Evolutionary conservation across 1,140 invertebrate species (phyloP).

Genomic region (Orchesella cincta): DNA sequence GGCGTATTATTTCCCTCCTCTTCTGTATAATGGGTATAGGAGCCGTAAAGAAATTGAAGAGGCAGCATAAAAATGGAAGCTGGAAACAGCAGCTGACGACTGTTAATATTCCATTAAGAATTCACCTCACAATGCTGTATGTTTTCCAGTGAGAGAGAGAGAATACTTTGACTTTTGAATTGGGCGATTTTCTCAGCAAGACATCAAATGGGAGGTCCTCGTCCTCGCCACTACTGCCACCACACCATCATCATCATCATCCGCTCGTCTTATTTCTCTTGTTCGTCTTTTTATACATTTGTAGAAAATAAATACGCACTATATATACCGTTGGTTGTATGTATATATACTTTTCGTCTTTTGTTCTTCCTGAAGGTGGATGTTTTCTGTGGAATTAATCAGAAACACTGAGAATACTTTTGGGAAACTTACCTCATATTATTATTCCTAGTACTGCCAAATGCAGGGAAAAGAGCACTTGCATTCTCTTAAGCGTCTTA

Average conservation of each 20-base stretch:
- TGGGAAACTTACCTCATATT: no score
- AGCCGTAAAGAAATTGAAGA: no score
- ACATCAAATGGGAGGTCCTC: slow-evolving; percentile 8
- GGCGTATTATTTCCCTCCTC: no score
- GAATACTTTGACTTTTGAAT: slow-evolving; percentile 26
- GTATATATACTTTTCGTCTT: no score
- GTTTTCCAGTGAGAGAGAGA: not conserved
- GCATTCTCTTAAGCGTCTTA: no score
- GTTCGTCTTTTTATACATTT: not conserved
- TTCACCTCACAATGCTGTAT: slow-evolving; percentile 14
- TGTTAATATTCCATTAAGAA: slow-evolving; percentile 27
- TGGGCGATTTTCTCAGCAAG: slow-evolving; percentile 11
- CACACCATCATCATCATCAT: not conserved
- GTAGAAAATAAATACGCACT: not conserved
- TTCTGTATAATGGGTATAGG: no score
- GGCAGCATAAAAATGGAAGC: no score
- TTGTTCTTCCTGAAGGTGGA: no score
- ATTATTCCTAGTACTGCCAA: no score
- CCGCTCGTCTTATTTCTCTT: not conserved
- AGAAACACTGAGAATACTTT: no score
- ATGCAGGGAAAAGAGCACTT: no score
- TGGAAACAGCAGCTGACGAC: slow-evolving; percentile 11
- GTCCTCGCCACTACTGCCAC: not conserved
- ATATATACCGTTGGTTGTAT: not conserved
- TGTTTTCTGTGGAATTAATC: no score